Base-by-base conservation (phyloP, 2,797 vertebrate genomes). In the Notolepis coatsorum region DNA sequence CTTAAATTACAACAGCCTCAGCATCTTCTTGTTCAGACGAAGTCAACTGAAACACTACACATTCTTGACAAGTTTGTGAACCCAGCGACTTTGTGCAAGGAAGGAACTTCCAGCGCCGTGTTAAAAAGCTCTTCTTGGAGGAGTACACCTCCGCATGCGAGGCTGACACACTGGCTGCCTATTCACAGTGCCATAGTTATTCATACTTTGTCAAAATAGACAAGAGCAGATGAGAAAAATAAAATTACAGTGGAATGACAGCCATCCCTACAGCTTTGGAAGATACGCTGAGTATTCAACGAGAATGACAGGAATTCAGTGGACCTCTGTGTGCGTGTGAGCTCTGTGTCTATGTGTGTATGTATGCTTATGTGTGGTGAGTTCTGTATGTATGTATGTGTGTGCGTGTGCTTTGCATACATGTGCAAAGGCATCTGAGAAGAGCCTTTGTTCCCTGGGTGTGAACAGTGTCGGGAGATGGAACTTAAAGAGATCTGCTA, bases 181-280 rank as follows among this genome's bases (percentile, higher is more conserved):
- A 61, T 72, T 77, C 56, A 3, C 60, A 64, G 67, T 67, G 81
- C 75, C 80, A 60, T 62, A 35, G 55, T 61, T 59, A 79, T 82
- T 85, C 79, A 82, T 20, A 35, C 58, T 24, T 68, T 52, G 78
- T 84, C 89, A 80, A 38, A 65, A 75, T 7, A 83, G 80, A 81
- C 21, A 80, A 85, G 67, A 61, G 61, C 60, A 67, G 38, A 66
- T 41, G 69, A 81, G 77, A 30, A 74, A 80, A 71, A 68, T 71
- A 64, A 68, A 58, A 57, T 46, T 61, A 76, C 65, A 65, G 71
- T 75, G 66, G 48, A 37, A 50, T 67, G 81, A 80, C 81, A 59
- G 72, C 37, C 60, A 42, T 53, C 69, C 47, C 41, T 59, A 49
- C 49, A 28, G 25, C 73, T 35, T 65, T 75, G 65, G 41, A 56